These are phyloP conservation scores for Quadroppia sp. DNA, from an alignment of 2,888 invertebrate genomes.

Conservation along the genomic window DNA sequence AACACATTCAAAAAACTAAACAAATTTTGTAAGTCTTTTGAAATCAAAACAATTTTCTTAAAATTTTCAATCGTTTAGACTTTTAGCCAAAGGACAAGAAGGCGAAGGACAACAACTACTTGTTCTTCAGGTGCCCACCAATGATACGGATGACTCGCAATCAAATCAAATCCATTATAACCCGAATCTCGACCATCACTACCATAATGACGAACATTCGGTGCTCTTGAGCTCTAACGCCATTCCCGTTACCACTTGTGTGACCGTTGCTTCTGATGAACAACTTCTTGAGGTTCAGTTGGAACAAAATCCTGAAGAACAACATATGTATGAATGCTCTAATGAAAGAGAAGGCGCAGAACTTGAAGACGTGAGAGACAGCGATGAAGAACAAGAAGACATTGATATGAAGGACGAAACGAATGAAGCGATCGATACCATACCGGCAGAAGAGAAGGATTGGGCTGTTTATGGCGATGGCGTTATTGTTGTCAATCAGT, in stretches of 20 bases:
- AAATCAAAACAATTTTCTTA: not conserved
- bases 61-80: not conserved
- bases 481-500: not conserved
- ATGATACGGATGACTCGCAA: not conserved
- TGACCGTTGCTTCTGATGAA: slow-evolving; percentile 16
- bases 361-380: not conserved
- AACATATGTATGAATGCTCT: not conserved
- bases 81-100: slow-evolving; percentile 17
- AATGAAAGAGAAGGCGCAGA: not conserved
- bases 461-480: not conserved
- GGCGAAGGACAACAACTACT: slow-evolving; percentile 8
- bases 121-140: slow-evolving; percentile 10
- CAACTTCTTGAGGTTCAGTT: slow-evolving; percentile 14
- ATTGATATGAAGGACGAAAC: not conserved
- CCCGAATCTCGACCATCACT: slow-evolving; percentile 22
- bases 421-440: not conserved
- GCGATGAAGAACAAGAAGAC: not conserved
- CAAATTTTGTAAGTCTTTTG: slow-evolving; percentile 21
- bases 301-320: not conserved
- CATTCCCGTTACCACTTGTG: slow-evolving; percentile 33
- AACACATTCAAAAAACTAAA: slow-evolving; percentile 26
- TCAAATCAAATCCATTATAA: not conserved
- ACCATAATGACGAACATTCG: slow-evolving; percentile 22
- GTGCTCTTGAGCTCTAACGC: slow-evolving; percentile 27
- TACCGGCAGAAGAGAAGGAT: slow-evolving; percentile 12